These are phyloP conservation scores for Malthinus flaveolus DNA, from an alignment of 2,888 invertebrate species.

Conservation along the genomic window DNA sequence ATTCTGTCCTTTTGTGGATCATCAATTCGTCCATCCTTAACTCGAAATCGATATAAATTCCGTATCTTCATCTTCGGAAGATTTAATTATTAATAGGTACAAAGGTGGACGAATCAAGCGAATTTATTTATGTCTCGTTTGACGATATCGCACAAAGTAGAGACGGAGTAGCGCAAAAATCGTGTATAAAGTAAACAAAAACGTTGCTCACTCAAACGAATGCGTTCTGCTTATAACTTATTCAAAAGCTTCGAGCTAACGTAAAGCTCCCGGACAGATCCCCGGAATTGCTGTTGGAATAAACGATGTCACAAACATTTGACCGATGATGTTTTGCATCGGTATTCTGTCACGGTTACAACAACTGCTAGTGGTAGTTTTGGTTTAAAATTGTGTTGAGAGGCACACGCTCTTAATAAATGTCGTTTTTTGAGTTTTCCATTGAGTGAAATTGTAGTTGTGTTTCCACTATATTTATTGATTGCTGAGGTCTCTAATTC, in stretches of 20 bases:
- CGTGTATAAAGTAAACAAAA: slow-evolving; percentile 11
- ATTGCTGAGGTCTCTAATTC: no score
- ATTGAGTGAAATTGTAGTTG: no score
- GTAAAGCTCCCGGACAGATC: slow-evolving; percentile 11
- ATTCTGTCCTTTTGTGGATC: no score
- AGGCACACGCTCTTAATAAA: no score
- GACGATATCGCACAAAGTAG: neutral
- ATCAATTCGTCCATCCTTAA: no score
- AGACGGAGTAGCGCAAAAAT: slow-evolving; percentile 13
- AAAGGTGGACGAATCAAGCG: no score
- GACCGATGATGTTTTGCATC: slow-evolving; percentile 9
- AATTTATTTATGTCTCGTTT: neutral
- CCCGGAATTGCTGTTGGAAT: slow-evolving; percentile 10
- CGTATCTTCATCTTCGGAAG: neutral
- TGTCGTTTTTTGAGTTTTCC: no score
- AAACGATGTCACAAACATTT: slow-evolving; percentile 17
- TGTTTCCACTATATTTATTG: no score
- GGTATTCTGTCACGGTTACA: slow-evolving; percentile 4
- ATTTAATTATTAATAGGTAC: neutral
- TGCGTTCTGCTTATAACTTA: slow-evolving; percentile 17
- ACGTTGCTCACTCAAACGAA: slow-evolving; percentile 9
- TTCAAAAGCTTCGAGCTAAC: slow-evolving; percentile 13
- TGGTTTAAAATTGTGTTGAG: neutral
- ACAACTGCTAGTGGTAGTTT: neutral
- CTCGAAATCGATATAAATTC: neutral